A percentile compares a stretch with the other conserved stretches of the same genome.
phyloP scores from a whole-genome alignment of 2,888 invertebrate genomes.

The Beris chalybata region DNA sequence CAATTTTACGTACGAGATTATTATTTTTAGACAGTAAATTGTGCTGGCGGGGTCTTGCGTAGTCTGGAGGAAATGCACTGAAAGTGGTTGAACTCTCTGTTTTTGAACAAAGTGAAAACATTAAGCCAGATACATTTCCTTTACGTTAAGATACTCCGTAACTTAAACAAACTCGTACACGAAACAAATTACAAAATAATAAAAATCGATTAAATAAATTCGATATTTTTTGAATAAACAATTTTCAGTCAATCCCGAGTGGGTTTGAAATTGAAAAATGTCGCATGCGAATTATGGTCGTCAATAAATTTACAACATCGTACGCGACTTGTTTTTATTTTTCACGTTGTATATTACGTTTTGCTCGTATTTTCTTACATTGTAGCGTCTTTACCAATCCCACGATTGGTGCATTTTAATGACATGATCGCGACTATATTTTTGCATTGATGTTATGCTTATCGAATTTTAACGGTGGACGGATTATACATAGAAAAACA shows the following conservation, averaged over 20 bases:
- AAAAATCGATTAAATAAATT: neutral
- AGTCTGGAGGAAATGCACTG: too few species aligned
- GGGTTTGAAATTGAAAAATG: constrained; percentile 27
- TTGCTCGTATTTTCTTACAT: neutral
- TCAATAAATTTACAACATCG: constrained; percentile 14
- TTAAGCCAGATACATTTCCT: too few species aligned
- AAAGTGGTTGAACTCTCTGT: too few species aligned
- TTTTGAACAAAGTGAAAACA: too few species aligned
- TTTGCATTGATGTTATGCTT: constrained; percentile 34
- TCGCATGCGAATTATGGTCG: constrained; percentile 12
- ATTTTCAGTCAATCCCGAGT: constrained; percentile 3
- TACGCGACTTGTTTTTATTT: neutral
- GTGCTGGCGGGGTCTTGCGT: too few species aligned
- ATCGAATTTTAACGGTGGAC: constrained; percentile 25
- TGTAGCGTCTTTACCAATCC: constrained; percentile 20
- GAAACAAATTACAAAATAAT: neutral
- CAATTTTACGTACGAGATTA: too few species aligned
- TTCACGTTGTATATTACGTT: neutral
- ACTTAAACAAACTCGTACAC: neutral
- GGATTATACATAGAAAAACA: constrained; percentile 28
- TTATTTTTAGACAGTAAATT: too few species aligned
- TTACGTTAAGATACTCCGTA: too few species aligned
- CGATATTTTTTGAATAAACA: constrained; percentile 7
- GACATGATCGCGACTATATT: constrained; percentile 30
- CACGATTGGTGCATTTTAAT: constrained; percentile 32